Percentiles rank a stretch among this genome's conserved stretches.
phyloP scores from a whole-genome alignment of 2,113 vertebrate genomes.

The Clupea harengus region DNA sequence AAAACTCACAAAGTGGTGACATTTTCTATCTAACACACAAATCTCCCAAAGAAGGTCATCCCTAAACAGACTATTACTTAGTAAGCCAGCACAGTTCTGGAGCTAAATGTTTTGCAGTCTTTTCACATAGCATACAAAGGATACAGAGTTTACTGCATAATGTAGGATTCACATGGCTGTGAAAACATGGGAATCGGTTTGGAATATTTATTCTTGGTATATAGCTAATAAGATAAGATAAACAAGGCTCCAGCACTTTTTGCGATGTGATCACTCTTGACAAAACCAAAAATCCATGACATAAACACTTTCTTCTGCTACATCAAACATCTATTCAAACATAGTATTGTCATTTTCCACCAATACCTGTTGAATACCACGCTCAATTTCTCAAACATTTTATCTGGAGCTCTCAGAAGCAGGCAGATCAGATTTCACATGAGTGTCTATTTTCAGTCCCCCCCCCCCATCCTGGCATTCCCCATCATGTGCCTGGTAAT shows the following conservation, averaged over 20 bases:
- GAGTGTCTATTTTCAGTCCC: constrained; percentile 11
- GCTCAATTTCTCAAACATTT: not conserved
- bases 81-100: no score
- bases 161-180: no score
- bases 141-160: no score
- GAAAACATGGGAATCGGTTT: not conserved
- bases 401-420: not conserved
- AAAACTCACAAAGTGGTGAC: not conserved
- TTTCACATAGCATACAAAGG: not conserved
- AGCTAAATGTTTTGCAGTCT: not conserved
- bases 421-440: constrained; percentile 11
- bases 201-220: not conserved
- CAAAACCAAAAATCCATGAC: not conserved
- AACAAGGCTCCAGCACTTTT: no score
- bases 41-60: not conserved
- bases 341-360: not conserved
- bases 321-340: no score
- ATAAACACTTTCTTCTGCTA: not conserved
- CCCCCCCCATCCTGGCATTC: constrained; percentile 9
- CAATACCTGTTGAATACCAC: not conserved
- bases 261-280: not conserved
- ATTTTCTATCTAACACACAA: not conserved
- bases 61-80: not conserved
- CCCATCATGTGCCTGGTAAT: constrained; percentile 22
- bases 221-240: not conserved